Base-by-base conservation (phyloP, 2,113 vertebrate species). In the Cyanoderma ruficeps region DNA sequence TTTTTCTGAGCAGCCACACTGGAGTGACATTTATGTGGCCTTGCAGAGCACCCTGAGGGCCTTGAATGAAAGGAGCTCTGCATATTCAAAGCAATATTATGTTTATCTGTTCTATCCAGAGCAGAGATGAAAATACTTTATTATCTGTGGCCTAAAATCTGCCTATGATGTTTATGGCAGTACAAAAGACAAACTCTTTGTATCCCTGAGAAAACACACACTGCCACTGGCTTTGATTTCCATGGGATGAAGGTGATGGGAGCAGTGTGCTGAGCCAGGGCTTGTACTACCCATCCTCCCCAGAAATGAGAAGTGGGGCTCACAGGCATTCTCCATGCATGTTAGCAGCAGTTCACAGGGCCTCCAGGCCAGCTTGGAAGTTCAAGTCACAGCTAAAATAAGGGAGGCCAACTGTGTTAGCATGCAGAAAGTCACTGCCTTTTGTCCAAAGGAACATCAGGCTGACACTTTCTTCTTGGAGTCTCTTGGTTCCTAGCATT, bases 401-500 rank as follows among this genome's bases (percentile, higher is more conserved):
- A 87, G 82, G 41, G 13, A 86, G 84, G 21, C 17, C 23, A 83
- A 77, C 20, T n/a, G 30, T 31, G 22, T 46, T 75, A 80, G 27
- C 47, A 24, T 11, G 33, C 7, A 27, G 70, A 75, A 83, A 85
- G 25, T 52, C 24, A 72, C 24, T 74, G 50, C 27, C 77, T 96
- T 86, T 74, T 87, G 69, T 86, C 83, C 78, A 78, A 87, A 89
- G 15, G 60, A 83, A 49, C 30, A 57, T 86, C 18, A 53, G 42
- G 23, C 79, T 90, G 89, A 84, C 44, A 37, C 81, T 94, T 95
- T 86, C 33, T 91, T 65, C 49, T 76, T 85, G 14, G 27, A 76
- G 57, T 68, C 57, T 90, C 35, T 92, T 96, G 68, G 81, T 75
- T 93, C 86, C 52, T 50, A 68, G 42, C n/a, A 75, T 91, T 96